These are phyloP conservation scores for Apodemia zela DNA, from an alignment of 2,888 invertebrate species.

Conservation along the genomic window DNA sequence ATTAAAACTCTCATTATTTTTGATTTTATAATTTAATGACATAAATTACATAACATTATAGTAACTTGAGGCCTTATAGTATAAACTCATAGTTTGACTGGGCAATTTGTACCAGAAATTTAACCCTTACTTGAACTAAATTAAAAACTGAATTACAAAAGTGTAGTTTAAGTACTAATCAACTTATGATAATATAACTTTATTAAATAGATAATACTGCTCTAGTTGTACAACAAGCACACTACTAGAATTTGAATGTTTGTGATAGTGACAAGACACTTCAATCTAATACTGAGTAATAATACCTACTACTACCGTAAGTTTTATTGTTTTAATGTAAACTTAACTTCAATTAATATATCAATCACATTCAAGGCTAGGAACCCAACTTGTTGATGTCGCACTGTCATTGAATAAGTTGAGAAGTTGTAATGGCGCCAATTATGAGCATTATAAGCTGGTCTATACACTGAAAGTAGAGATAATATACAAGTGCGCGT, in stretches of 20 bases:
- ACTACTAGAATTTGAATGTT: conserved; percentile 4
- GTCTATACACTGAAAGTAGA: too few species aligned
- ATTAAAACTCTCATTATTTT: too few species aligned
- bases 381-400: too few species aligned
- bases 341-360: too few species aligned
- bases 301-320: too few species aligned
- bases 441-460: too few species aligned
- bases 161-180: conserved; percentile 3
- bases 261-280: neutral
- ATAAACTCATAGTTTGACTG: conserved; percentile 7
- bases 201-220: conserved; percentile 4
- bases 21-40: conserved; percentile 3
- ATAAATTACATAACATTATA: neutral
- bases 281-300: too few species aligned
- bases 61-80: conserved; percentile 5
- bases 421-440: too few species aligned
- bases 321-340: too few species aligned
- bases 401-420: too few species aligned
- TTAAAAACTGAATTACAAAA: conserved; percentile 5
- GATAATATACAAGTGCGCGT: too few species aligned
- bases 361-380: too few species aligned
- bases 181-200: conserved; percentile 2
- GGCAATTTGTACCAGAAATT: conserved; percentile 2
- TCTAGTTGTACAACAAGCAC: conserved; percentile 8
- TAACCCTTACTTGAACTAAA: neutral